Base-by-base conservation (phyloP, 2,797 vertebrate genomes). In the Lacerta bilineata region DNA sequence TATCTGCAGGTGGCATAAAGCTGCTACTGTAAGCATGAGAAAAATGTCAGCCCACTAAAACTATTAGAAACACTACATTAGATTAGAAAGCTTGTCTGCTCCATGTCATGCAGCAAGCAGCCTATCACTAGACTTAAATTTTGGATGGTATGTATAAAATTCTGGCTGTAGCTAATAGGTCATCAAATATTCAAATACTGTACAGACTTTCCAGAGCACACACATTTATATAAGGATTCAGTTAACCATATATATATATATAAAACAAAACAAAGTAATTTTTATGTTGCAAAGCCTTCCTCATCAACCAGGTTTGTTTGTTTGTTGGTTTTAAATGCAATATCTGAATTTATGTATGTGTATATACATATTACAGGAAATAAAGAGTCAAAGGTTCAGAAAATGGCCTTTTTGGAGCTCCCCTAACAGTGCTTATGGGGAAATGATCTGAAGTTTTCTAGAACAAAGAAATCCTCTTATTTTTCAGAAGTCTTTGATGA, bases 141-240 rank as follows among this genome's bases (percentile, higher is more conserved):
- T 83, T 71, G 18, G 50, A 71, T 83, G 18, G 41, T 33, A 71
- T 50, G 25, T 41, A 18, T 55, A 64, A 59, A 76, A 64, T 59
- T 61, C 61, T 74, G 74, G 55, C 76, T 76, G 72, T n/a, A 41
- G 25, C 33, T 18, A 9, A 18, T 20, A 9, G 50, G 29, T 17
- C 9, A 85, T 64, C 61, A 76, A 85, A 74, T 75, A 46, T 43
- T 13, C 11, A n/a, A 41, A 33, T 87, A 33, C 33, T 33, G 33
- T 33, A 59, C 74, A 29, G 25, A 66, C 82, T 88, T 88, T 75
- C 41, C 46, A 85, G 64, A 77, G 75, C 20, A 41, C 2, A 20
- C 29, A 81, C 33, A 33, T 46, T 75, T 79, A 13, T 61, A 33
- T 36, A 71, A 55, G 50, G 50, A 55, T 55, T 55, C 50, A 55